Percentiles rank a stretch among this genome's conserved stretches.
phyloP scores from a whole-genome alignment of 2,797 vertebrate species.

The Allobates femoralis region DNA sequence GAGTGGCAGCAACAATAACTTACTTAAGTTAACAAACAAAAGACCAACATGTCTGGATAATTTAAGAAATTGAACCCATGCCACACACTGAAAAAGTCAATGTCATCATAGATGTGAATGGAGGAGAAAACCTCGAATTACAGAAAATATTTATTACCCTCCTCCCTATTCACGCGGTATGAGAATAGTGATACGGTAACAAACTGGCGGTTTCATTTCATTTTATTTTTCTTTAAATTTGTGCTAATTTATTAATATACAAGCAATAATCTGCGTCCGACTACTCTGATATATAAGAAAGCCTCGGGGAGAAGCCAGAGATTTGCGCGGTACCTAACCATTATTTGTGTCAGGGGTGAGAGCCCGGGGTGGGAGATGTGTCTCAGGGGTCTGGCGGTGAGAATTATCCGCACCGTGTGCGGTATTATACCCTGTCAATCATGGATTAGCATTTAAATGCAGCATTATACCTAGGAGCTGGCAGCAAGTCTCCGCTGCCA shows the following conservation, averaged over 20 bases:
- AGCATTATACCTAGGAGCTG: slow-evolving; percentile 54
- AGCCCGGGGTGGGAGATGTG: background rate
- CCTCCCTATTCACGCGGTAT: too few species aligned
- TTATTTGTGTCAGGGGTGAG: slow-evolving; percentile 36
- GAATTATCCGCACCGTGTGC: background rate
- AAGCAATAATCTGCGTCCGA: background rate
- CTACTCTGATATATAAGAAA: background rate
- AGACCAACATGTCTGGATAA: too few species aligned
- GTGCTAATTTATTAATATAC: slow-evolving; percentile 4
- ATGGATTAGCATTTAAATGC: slow-evolving; percentile 54
- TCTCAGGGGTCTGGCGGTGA: background rate
- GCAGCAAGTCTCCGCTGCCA: slow-evolving; percentile 68
- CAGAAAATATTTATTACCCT: too few species aligned
- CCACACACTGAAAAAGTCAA: too few species aligned
- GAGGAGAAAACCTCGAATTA: too few species aligned
- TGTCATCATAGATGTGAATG: too few species aligned
- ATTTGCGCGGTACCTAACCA: background rate
- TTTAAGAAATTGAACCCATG: too few species aligned
- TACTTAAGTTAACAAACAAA: too few species aligned
- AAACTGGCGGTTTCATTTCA: background rate
- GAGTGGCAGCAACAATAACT: too few species aligned
- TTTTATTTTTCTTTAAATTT: background rate
- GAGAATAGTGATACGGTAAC: background rate
- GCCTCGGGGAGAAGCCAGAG: slow-evolving; percentile 1
- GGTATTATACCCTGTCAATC: slow-evolving; percentile 48